Evolutionary conservation across 2,113 vertebrate genomes (phyloP), one percentile per base, ranked within the genome.

Genomic region (Edolisoma coerulescens): DNA sequence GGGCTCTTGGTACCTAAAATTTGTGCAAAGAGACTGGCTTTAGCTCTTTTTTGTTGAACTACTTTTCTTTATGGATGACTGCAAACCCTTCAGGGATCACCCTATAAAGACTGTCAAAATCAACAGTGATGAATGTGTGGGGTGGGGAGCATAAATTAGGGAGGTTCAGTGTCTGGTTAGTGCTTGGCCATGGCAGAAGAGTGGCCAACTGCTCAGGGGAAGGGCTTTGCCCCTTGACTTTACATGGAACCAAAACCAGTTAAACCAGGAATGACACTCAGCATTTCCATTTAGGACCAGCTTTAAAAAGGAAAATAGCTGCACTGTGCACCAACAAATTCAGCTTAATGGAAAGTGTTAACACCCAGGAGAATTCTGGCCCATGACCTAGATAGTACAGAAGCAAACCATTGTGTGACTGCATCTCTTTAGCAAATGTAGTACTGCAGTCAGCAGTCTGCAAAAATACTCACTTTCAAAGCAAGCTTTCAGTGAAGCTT

Each of bases 401-500:
- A 95, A 85, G 76, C 69, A 82, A 85, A 61, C 61, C 44, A 68
- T 96, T 94, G 90, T 93, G 69, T 93, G 70, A 10, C 52, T 23
- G 32, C 50, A 35, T 69, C 54, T 86, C 81, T 87, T 76, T 90
- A 88, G 73, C 71, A 87, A 93, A 91, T 45, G 71, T 82, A 90
- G 89, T 59, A 54, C 67, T 33, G 0, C 45, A 87, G 84, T 94
- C 95, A 94, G 94, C 74, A 77, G 80, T 95, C 91, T 85, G 77
- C 74, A 84, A 91, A 96, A 96, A 94, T 52, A 63, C 73, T 93
- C 63, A 52, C 84, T 97, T 96, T 94, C 93, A 95, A 97, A 97
- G 91, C 92, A 96, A 95, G 69, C 65, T 89, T 90, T 95, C 67
- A 68, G 79, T 74, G 92, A 69, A 47, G 68, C 74, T 93, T 95